These are phyloP conservation scores for Cosmopolites sordidus DNA, from an alignment of 2,888 invertebrate species.

Conservation along the genomic window DNA sequence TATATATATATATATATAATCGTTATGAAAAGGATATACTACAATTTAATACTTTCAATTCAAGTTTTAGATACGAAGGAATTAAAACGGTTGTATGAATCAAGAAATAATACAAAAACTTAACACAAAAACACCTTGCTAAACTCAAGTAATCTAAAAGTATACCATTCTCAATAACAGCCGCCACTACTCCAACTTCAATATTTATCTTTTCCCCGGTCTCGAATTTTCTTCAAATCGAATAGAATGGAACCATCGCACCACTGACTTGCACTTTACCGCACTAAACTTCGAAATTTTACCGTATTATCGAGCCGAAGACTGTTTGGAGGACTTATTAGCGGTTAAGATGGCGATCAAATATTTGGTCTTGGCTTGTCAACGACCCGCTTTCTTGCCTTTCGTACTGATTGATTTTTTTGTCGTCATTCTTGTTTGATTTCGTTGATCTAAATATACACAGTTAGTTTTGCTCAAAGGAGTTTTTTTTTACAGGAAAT, in stretches of 20 bases:
- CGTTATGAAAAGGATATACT: no score
- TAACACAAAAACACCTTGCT: no score
- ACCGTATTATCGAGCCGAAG: constrained; percentile 16
- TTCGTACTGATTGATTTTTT: not conserved
- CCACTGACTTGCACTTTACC: constrained; percentile 11
- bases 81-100: no score
- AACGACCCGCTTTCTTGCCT: not conserved
- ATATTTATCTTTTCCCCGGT: not conserved
- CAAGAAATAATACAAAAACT: no score
- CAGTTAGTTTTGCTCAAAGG: no score
- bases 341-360: constrained; percentile 15
- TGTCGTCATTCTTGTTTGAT: not conserved
- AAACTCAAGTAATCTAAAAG: not conserved
- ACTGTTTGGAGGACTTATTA: constrained; percentile 21
- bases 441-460: not conserved
- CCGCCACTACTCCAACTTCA: not conserved
- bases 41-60: no score
- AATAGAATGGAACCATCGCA: not conserved
- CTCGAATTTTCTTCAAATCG: not conserved
- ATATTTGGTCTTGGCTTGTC: constrained; percentile 14
- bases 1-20: no score
- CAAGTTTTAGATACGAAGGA: no score
- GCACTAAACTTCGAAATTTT: constrained; percentile 14
- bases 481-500: no score
- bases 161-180: not conserved